These are phyloP conservation scores for Pitangus sulphuratus DNA, from an alignment of 2,797 vertebrate genomes.

Conservation along the genomic window DNA sequence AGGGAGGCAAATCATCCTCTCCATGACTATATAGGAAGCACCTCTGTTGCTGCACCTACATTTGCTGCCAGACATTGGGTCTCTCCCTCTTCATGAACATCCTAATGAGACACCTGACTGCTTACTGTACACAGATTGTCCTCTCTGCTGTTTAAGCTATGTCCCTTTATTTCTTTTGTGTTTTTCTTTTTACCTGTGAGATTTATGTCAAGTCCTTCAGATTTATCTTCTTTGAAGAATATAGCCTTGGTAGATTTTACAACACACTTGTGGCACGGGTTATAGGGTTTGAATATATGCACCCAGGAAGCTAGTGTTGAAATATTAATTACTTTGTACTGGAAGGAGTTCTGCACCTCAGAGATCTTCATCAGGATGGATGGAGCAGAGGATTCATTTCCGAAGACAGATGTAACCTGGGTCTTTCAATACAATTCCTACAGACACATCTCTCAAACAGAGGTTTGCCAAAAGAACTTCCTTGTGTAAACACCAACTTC, in stretches of 20 bases:
- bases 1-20: neutral
- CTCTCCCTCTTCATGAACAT: neutral
- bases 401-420: accelerated
- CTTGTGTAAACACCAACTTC: slow-evolving; percentile 40
- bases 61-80: neutral
- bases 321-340: neutral
- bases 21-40: neutral
- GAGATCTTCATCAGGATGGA: neutral
- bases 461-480: neutral
- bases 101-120: neutral
- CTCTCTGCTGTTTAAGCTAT: neutral
- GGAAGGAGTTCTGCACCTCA: neutral
- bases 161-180: neutral
- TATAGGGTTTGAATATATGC: neutral
- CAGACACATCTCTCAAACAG: neutral
- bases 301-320: neutral
- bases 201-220: neutral
- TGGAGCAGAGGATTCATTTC: neutral
- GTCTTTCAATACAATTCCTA: neutral
- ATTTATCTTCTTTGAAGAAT: neutral
- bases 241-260: neutral
- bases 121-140: neutral
- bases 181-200: neutral
- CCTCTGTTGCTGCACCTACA: neutral
- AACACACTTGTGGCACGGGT: neutral